Evolutionary conservation across 2,113 vertebrate species (phyloP), one percentile per base, ranked within the genome.

Genomic region (Cynoglossus semilaevis): DNA sequence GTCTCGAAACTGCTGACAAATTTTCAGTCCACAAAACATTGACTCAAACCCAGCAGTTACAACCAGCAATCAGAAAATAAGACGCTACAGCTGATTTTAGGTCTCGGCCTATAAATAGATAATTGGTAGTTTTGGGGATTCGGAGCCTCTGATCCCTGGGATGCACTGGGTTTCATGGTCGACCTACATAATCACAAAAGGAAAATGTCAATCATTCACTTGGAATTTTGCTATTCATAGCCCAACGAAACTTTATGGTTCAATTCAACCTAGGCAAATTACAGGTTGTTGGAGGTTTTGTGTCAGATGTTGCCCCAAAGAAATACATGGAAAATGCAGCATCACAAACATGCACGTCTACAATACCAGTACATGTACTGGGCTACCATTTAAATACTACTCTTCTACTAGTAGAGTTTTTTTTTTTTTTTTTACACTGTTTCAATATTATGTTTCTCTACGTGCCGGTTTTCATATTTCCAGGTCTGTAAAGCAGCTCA

Each of bases 141-240:
- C 54, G 45, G 42, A 46, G 36, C 44, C 53, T 85, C 83, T 87
- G 66, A 83, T 85, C 35, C 49, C 12, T 49, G 44, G 29, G 51
- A 51, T 77, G 58, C 8, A 17, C 15, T 48, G 17, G 44, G 49
- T 74, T 84, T 29, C 65, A 76, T 44, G 42, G 65, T n/a, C 40
- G 15, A 38, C 36, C 71, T 63, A 55, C 69, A 4, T 38, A 42
- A 60, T 64, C 63, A 64, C 69, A 50, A 69, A 82, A 67, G 8
- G n/a, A 52, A 75, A 72, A 77, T 48, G 63, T 54, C 47, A 18
- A 72, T 44, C 58, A 58, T 45, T 55, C 50, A 8, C 50, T 15
- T 10, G 17, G 47, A 61, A 15, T 49, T 48, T 53, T 48, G 15
- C 49, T 72, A 58, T 53, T 74, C 17, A 69, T 61, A 58, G 57